phyloP scores from a whole-genome alignment of 2,888 invertebrate genomes.

The Pseudanteris insignis region DNA sequence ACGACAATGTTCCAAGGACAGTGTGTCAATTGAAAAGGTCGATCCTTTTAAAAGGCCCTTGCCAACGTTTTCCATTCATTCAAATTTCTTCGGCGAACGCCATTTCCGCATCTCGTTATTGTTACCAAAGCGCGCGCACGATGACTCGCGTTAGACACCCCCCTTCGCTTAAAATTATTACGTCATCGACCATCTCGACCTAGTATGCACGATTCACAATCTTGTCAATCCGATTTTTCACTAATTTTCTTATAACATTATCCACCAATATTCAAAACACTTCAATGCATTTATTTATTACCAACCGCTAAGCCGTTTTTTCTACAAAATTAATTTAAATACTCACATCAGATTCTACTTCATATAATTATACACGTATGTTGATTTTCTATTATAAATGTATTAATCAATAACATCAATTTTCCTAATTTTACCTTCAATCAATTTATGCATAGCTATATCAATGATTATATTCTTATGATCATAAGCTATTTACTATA shows the following conservation, averaged over 20 bases:
- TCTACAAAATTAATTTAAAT: too few species aligned
- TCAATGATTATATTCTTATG: too few species aligned
- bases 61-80: conserved; percentile 61
- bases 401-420: too few species aligned
- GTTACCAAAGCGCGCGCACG: conserved; percentile 33
- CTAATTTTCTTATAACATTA: neutral
- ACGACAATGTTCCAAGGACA: conserved; percentile 54
- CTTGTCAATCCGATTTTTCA: conserved; percentile 14
- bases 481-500: too few species aligned
- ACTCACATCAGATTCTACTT: too few species aligned
- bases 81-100: conserved; percentile 56
- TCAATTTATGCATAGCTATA: too few species aligned
- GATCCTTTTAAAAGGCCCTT: conserved; percentile 63
- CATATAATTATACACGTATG: too few species aligned
- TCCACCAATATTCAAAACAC: neutral
- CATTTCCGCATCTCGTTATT: conserved; percentile 50
- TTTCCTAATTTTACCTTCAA: too few species aligned
- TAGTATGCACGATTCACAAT: conserved; percentile 35
- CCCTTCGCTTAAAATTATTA: conserved; percentile 33
- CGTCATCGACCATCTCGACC: conserved; percentile 41
- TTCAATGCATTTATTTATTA: neutral
- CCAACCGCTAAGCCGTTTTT: too few species aligned
- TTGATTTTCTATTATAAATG: too few species aligned
- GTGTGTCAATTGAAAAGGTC: conserved; percentile 63
- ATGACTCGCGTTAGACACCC: conserved; percentile 37